These are phyloP conservation scores for Arctocebus calabarensis DNA, from an alignment of 2,797 vertebrate genomes.

Conservation along the genomic window DNA sequence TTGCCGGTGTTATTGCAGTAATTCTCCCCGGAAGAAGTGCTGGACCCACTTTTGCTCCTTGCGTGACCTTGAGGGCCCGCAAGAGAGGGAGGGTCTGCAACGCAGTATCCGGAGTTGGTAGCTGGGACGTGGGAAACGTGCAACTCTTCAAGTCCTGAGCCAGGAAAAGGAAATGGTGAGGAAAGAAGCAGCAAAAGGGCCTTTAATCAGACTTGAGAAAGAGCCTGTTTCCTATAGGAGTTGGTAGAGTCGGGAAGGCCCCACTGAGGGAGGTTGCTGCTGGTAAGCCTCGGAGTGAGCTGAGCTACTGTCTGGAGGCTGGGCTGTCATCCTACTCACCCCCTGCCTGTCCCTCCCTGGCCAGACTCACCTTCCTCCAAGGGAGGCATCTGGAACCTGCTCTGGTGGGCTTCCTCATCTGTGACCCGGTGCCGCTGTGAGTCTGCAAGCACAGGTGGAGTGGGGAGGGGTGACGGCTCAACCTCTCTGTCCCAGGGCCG, in stretches of 20 bases:
- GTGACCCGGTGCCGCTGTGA: conserved; percentile 81
- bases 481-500: not conserved
- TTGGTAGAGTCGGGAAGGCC: not conserved
- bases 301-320: not conserved
- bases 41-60: conserved; percentile 37
- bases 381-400: conserved; percentile 54
- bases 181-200: not conserved
- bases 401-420: conserved; percentile 59
- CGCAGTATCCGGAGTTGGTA: not conserved
- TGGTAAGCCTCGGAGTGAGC: not conserved
- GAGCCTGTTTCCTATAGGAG: not conserved
- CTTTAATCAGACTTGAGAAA: not conserved
- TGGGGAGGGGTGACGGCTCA: not conserved
- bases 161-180: not conserved
- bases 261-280: not conserved
- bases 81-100: fast-evolving
- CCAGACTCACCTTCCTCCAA: not conserved
- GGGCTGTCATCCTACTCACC: not conserved
- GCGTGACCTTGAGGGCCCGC: fast-evolving
- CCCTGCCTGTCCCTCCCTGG: fast-evolving
- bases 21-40: conserved; percentile 63
- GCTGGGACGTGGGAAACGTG: not conserved
- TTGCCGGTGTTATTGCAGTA: conserved; percentile 52
- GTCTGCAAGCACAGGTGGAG: conserved; percentile 69
- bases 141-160: conserved; percentile 47